phyloP scores from a whole-genome alignment of 1,140 invertebrate genomes.

The Galleria mellonella region DNA sequence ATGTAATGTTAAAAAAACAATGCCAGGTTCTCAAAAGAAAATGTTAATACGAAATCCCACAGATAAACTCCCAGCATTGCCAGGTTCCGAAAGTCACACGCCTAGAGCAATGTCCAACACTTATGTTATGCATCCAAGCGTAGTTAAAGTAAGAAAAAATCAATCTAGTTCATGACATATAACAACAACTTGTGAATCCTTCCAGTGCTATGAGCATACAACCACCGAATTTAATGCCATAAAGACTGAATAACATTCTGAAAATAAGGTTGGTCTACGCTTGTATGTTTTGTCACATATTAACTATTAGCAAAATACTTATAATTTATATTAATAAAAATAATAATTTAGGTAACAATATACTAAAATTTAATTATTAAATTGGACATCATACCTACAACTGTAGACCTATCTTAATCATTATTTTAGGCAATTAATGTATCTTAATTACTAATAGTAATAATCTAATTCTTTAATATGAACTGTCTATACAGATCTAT shows the following conservation, averaged over 20 bases:
- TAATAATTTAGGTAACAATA: too few species aligned
- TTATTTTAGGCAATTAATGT: too few species aligned
- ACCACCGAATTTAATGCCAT: slow-evolving; percentile 31
- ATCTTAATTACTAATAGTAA: too few species aligned
- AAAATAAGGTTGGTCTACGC: not conserved
- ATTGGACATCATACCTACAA: too few species aligned
- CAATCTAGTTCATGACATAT: slow-evolving; percentile 57
- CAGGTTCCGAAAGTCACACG: slow-evolving; percentile 56
- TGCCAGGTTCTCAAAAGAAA: slow-evolving; percentile 49
- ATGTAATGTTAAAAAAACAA: slow-evolving; percentile 36
- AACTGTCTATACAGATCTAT: too few species aligned
- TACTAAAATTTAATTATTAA: too few species aligned
- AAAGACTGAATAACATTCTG: slow-evolving; percentile 47
- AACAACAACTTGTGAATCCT: slow-evolving; percentile 54
- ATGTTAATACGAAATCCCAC: slow-evolving; percentile 58
- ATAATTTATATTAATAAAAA: too few species aligned
- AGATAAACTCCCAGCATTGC: slow-evolving; percentile 60
- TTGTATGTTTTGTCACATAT: not conserved
- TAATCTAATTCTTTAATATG: too few species aligned
- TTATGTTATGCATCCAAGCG: slow-evolving; percentile 63
- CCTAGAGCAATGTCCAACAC: slow-evolving; percentile 66
- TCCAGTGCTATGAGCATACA: slow-evolving; percentile 61
- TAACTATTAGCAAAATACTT: too few species aligned
- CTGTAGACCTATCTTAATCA: too few species aligned
- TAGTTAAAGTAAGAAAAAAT: slow-evolving; percentile 55